Evolutionary conservation across 2,113 vertebrate species (phyloP), one percentile per base, ranked within the genome.

Genomic region (Promerops cafer): DNA sequence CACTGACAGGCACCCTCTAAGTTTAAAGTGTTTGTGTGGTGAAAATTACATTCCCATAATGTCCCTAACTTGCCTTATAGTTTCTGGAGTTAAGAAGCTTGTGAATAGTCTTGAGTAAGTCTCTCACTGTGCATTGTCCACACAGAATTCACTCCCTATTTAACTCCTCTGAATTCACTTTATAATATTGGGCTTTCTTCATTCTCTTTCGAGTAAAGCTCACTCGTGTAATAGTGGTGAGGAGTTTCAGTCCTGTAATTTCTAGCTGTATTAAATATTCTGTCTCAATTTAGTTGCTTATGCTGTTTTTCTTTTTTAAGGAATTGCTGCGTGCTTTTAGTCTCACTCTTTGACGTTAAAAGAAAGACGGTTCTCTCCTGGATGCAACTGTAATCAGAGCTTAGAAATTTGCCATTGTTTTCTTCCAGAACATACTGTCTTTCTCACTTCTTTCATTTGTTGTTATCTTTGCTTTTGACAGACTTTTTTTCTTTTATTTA

Each of bases 171-270:
- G 26, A 66, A 24, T 89, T 39, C 1, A 44, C 3, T 59, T 44
- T 16, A 9, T 42, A 42, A 26, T 47, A 47, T 8, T 61, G 40
- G 21, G 2, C 9, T 90, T 75, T 59, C 47, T 84, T 44, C 8
- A 11, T 65, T 77, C 81, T 42, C 6, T 50, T 88, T 49, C 35
- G 11, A 60, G 39, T 54, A 81, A 74, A 81, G n/a, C 45, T 60
- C 33, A 10, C 17, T 64, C 0, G 0, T 24, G 21, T 28, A 24
- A 24, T 27, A 16, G 10, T 52, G 7, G 15, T 50, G 3, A 37
- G 40, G 14, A 5, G 1, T 11, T 93, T 21, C 39, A 24, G 18
- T 61, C 7, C 2, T 84, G 20, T 37, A 19, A 56, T 47, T 66
- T 52, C 31, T 27, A 65, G 5, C 17, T 94, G 20, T 2, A 1